A percentile compares a stretch with the other conserved stretches of the same genome.
Evolutionary conservation across 2,797 vertebrate species (phyloP).

Genomic region (Lophius americanus): DNA sequence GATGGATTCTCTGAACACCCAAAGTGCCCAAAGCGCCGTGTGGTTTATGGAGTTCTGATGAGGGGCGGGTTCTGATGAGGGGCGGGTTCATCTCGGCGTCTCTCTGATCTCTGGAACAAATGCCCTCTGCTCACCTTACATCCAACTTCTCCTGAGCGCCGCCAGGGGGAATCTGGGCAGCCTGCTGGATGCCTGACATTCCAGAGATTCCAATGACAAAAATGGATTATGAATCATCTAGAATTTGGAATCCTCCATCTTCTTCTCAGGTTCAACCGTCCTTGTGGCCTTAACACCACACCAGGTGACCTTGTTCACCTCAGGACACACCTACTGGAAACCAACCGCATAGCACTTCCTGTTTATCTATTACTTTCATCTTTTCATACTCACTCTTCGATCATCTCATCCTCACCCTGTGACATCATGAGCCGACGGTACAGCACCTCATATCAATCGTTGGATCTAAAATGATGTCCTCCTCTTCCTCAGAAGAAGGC

Average conservation of each 20-base stretch:
- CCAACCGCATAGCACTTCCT: too few species aligned
- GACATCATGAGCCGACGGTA: too few species aligned
- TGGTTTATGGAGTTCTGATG: constrained; percentile 31
- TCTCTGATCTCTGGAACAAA: constrained; percentile 41
- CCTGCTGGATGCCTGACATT: constrained; percentile 72
- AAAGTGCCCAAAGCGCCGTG: constrained; percentile 1
- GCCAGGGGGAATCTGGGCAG: constrained; percentile 38
- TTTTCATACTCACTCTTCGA: too few species aligned
- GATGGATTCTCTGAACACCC: neutral
- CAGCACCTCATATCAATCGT: too few species aligned
- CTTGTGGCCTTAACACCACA: too few species aligned
- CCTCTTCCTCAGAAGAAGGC: too few species aligned
- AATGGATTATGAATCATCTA: neutral
- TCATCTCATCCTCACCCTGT: too few species aligned
- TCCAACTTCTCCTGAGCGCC: constrained; percentile 22
- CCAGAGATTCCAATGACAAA: constrained; percentile 41
- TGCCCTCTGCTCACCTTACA: constrained; percentile 15
- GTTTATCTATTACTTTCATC: too few species aligned
- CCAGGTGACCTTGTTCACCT: too few species aligned
- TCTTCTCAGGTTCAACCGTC: neutral
- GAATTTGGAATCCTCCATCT: too few species aligned
- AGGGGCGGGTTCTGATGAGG: constrained; percentile 5
- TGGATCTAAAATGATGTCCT: too few species aligned
- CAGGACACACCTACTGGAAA: too few species aligned
- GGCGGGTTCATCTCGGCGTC: constrained; percentile 17